These are phyloP conservation scores for Mobula birostris DNA, from an alignment of 2,113 vertebrate genomes.

Conservation along the genomic window DNA sequence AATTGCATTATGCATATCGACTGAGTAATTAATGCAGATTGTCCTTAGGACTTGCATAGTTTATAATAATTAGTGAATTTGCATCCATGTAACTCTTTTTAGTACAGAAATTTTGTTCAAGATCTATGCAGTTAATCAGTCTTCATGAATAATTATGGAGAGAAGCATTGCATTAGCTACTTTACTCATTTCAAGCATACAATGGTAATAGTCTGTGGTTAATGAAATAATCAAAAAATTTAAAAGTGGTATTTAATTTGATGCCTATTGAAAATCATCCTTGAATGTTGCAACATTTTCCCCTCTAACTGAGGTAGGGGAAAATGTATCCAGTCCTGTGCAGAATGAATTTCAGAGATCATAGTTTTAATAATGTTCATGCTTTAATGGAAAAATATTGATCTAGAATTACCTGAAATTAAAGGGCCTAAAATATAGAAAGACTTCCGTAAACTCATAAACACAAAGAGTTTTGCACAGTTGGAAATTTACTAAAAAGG, in stretches of 20 bases:
- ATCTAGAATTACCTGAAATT: background rate
- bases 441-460: background rate
- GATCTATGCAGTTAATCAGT: background rate
- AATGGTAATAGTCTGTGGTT: background rate
- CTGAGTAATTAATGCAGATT: background rate
- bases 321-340: background rate
- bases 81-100: background rate
- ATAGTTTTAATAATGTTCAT: no score
- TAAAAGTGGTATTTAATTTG: background rate
- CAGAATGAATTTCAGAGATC: background rate
- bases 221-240: background rate
- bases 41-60: background rate
- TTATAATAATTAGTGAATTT: background rate
- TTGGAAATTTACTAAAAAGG: background rate
- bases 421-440: background rate
- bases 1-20: background rate
- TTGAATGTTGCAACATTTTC: background rate
- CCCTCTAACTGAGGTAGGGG: background rate
- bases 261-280: no score
- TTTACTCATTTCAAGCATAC: background rate
- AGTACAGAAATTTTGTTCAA: background rate
- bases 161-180: background rate
- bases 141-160: background rate
- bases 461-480: background rate
- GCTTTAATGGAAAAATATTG: background rate